phyloP scores from a whole-genome alignment of 2,888 invertebrate genomes.

The Drosophila limbata region DNA sequence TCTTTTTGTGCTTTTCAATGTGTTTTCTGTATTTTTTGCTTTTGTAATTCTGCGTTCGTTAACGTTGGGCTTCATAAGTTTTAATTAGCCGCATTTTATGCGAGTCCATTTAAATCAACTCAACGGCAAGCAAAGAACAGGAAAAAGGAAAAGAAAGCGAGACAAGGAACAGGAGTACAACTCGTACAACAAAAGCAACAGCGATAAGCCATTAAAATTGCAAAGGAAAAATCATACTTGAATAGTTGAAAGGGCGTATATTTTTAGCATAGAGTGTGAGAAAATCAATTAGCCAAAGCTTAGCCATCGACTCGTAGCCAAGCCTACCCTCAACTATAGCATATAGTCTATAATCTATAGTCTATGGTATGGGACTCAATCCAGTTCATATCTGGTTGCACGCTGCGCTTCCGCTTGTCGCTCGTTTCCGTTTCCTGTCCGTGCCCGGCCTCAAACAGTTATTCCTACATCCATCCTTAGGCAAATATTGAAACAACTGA shows the following conservation, averaged over 20 bases:
- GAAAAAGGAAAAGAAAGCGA: conserved; percentile 4
- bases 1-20: conserved; percentile 28
- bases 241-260: conserved; percentile 6
- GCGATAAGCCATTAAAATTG: conserved; percentile 31
- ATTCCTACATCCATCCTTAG: conserved; percentile 23
- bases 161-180: conserved; percentile 14
- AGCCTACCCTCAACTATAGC: conserved; percentile 8
- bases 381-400: conserved; percentile 58
- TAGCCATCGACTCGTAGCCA: conserved; percentile 21
- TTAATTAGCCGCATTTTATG: conserved; percentile 79
- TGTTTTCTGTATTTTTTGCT: conserved; percentile 28
- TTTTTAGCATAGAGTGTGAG: conserved; percentile 50
- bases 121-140: conserved; percentile 37
- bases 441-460: conserved; percentile 17
- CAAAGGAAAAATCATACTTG: conserved; percentile 27
- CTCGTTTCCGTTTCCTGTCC: conserved; percentile 61
- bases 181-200: conserved; percentile 8
- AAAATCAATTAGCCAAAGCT: conserved; percentile 69
- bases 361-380: conserved; percentile 15
- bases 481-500: conserved; percentile 78
- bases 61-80: conserved; percentile 62
- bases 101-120: conserved; percentile 69
- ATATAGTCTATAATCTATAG: background rate
- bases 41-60: conserved; percentile 9
- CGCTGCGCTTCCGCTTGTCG: conserved; percentile 54